Evolutionary conservation across 2,797 vertebrate genomes (phyloP), one percentile per base, ranked within the genome.

Genomic region (Garrulus glandarius): DNA sequence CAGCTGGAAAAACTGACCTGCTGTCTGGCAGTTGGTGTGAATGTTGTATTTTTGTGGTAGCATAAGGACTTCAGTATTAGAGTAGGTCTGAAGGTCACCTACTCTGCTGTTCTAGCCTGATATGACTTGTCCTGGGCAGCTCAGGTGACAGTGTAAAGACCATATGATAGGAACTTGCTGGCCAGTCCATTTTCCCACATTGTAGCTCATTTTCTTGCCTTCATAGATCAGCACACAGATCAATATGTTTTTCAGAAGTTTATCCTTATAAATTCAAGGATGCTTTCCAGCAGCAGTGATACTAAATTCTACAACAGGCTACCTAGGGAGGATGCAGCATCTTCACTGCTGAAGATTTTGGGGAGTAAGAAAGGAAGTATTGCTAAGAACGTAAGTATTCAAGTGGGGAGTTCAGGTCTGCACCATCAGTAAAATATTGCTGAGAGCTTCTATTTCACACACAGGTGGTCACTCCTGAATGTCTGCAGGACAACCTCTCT

Each of bases 1-100:
- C 75, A 77, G 53, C 88, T 94, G 94, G 80, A 87, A 92, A 87
- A 89, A 77, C 64, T 77, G 93, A 92, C 69, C 72, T 70, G 60
- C 72, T 91, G 22, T 63, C 85, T 80, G 88, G 65, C 15, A 21
- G 5, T 49, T 27, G 52, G 44, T 60, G 41, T 64, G 65, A 82
- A 68, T 75, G 49, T 41, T 63, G 69, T 52, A 34, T 74, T 83
- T 86, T 67, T 36, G 14, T 86, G 53, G 53, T 64, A 68, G 57
- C 22, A 1, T 57, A 74, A 79, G 57, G 68, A 56, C 49, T 92
- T 37, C 41, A 21, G 1, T 41, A n/a, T 72, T 80, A 74, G 64
- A 77, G 41, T 9, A 56, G 65, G 49, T 67, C 68, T 85, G 53
- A 89, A 77, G 69, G 83, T 81, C 76, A 50, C 76, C 49, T 76